These are phyloP conservation scores for Heterodera carotae DNA, from an alignment of 1,140 invertebrate genomes.

Conservation along the genomic window DNA sequence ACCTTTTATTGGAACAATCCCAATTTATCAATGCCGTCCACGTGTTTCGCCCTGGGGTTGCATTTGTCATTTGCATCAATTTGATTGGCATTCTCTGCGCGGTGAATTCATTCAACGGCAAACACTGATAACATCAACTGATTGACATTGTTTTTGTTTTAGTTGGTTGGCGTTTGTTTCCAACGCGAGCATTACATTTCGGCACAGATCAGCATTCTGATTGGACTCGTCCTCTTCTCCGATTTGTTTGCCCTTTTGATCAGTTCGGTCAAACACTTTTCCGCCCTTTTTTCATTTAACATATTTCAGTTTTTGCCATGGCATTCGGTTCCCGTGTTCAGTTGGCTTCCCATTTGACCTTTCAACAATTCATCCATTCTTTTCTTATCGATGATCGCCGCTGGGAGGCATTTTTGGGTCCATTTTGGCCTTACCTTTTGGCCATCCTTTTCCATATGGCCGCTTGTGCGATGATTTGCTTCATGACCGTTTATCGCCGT, in stretches of 20 bases:
- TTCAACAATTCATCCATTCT: slow-evolving; percentile 22
- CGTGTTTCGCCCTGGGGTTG: slow-evolving; percentile 49
- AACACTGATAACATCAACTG: background rate
- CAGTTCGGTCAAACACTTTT: slow-evolving; percentile 2
- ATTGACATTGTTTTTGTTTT: slow-evolving; percentile 14
- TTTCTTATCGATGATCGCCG: slow-evolving; percentile 40
- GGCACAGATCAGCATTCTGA: slow-evolving; percentile 47
- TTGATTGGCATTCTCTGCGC: slow-evolving; percentile 51
- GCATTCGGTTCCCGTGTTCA: slow-evolving; percentile 49
- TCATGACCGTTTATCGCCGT: slow-evolving; percentile 58
- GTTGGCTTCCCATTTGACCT: slow-evolving; percentile 9
- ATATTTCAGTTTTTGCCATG: slow-evolving; percentile 39
- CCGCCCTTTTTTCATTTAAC: background rate
- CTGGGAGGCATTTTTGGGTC: slow-evolving; percentile 48
- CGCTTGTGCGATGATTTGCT: slow-evolving; percentile 52
- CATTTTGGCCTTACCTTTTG: slow-evolving; percentile 57
- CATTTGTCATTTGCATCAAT: slow-evolving; percentile 49
- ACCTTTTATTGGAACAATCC: slow-evolving; percentile 50
- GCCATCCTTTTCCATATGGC: slow-evolving; percentile 60
- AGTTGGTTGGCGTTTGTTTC: slow-evolving; percentile 50
- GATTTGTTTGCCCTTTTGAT: slow-evolving; percentile 50
- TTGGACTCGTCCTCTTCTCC: slow-evolving; percentile 49
- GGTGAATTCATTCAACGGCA: slow-evolving; percentile 20
- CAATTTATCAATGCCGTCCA: slow-evolving; percentile 54
- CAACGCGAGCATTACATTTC: slow-evolving; percentile 47